Evolutionary conservation across 2,888 invertebrate species (phyloP), one percentile per base, ranked within the genome.

Genomic region (Tethea ocularis): DNA sequence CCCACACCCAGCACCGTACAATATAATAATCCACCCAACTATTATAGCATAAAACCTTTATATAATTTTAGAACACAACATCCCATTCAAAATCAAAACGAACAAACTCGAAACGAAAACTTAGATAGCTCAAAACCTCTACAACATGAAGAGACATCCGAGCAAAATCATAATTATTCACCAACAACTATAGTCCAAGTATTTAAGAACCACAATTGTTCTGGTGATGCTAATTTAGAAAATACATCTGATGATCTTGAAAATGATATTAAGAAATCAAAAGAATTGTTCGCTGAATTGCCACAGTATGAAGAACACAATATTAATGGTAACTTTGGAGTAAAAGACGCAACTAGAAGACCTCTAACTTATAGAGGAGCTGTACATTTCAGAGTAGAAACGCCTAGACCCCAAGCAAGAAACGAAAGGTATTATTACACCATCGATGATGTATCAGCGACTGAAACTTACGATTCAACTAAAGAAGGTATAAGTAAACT

Each of bases 401-500:
- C 75, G 1, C 82, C 84, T 0, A 75, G 83, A 63, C 66, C 72
- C 2, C 83, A 86, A 56, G 79, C 82, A 53, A 84, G 88, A 57
- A 87, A 81, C 54, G 90, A 91, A 81, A 81, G 85, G 64, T 84
- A 78, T 61, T 87, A 87, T 56, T 86, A 82, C 54, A 81, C 82
- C 7, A 85, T 83, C 52, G 69, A 77, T 64, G 64, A 75, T 24
- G 72, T 80, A 10, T 77, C 82, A 36, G 62, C 60, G 2, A 69
- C 75, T 5, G 46, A 69, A 41, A 75, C 75, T 24, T 56, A 66
- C 15, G 80, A 78, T 53, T 73, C 74, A 23, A 79, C 78, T 36
- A 69, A 86, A 66, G 78, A 86, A 51, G 89, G 91, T 1, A 89
- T 91, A 51, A 89, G 90, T 4, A 94, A 88, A 71, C 80, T 95